Evolutionary conservation across 2,888 invertebrate species (phyloP).

Genomic region (Dendrolimus pini): DNA sequence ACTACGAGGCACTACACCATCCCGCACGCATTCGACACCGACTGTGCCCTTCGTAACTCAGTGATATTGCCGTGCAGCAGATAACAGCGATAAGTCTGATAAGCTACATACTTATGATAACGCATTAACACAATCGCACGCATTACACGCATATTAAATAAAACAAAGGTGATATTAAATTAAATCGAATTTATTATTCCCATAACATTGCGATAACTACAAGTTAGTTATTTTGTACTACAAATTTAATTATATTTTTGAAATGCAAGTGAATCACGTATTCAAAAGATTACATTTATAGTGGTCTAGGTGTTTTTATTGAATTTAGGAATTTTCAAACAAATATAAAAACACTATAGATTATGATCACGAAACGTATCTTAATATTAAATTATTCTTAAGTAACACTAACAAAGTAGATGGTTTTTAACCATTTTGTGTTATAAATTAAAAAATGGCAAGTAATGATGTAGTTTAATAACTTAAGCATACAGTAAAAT

Average conservation of each 20-base stretch:
- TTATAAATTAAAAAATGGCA: too few species aligned
- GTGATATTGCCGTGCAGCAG: conserved; percentile 19
- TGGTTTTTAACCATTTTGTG: too few species aligned
- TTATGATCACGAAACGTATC: too few species aligned
- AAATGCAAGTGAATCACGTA: conserved; percentile 25
- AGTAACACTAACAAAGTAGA: too few species aligned
- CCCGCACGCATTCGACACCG: conserved; percentile 43
- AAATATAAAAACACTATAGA: too few species aligned
- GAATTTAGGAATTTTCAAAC: too few species aligned
- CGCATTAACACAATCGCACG: conserved; percentile 8
- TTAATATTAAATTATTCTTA: too few species aligned
- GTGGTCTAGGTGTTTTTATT: too few species aligned
- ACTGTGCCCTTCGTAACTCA: conserved; percentile 27
- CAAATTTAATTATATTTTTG: conserved; percentile 27
- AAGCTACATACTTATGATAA: conserved; percentile 14
- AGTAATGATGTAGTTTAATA: too few species aligned
- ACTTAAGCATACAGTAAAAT: too few species aligned
- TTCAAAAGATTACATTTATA: conserved; percentile 10
- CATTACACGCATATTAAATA: conserved; percentile 31
- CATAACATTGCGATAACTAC: conserved; percentile 45
- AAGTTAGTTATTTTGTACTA: conserved; percentile 50
- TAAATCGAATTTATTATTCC: conserved; percentile 52
- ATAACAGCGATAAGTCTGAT: conserved; percentile 45
- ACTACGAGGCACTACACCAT: conserved; percentile 33
- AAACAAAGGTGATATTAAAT: conserved; percentile 39